Base-by-base conservation (phyloP, 2,797 vertebrate species). In the Vireo griseus region DNA sequence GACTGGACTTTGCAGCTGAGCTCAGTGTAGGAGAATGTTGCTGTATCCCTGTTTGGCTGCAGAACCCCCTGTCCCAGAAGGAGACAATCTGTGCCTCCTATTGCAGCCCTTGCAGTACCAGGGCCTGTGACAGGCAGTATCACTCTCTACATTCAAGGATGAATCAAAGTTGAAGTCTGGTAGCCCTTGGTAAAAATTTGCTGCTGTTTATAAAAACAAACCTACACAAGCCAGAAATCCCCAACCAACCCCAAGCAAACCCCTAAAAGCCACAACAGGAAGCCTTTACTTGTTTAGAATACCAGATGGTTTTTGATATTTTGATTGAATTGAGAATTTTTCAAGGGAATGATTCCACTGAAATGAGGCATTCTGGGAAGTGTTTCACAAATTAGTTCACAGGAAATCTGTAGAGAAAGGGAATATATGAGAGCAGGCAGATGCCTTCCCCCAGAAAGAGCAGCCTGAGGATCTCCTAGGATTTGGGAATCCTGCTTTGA, bases 41-140 rank as follows among this genome's bases (percentile, higher is more conserved):
- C 63, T 69, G 33, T 20, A 37, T 77, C 39, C 12, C 2, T 0
- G 0, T 57, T 31, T 28, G 5, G 2, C 35, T 59, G 3, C 4
- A 42, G 55, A 66, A 18, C 6, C 9, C 33, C 22, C 16, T 48
- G 35, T 16, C 15, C 4, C 7, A 24, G n/a, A 6, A 58, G 19
- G 47, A 79, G 35, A 55, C 47, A 51, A 1, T 42, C 54, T 55
- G 29, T 52, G 42, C 22, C 47, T n/a, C 9, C 4, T 81, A 31
- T 71, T 29, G 35, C 15, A 80, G 48, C 22, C 29, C 12, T 71
- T 77, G 33, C 14, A 45, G 37, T 44, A 58, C 33, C 42, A 81
- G 54, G 15, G 40, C 45, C 11, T 71, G 29, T 63, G 45, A 37
- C 28, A 50, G 63, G 63, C 19, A n/a, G 39, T 42, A 21, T 15